Conservation (phyloP, 2,888 invertebrate species). For the Rhagonycha lutea region DNA sequence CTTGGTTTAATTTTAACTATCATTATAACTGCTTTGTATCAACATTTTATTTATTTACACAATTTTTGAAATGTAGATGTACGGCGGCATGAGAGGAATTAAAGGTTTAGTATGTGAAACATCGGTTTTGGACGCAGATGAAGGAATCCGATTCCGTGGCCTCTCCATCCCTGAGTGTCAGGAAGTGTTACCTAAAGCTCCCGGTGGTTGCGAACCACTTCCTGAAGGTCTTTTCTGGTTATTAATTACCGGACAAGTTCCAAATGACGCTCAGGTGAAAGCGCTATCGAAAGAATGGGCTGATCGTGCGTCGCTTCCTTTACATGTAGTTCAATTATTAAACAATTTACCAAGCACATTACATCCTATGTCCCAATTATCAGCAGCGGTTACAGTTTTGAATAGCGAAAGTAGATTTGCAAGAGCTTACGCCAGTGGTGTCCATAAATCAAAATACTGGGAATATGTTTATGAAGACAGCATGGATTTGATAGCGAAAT, state of each 20-base stretch:
- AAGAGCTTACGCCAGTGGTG: constrained; percentile 86
- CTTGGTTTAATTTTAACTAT: neutral
- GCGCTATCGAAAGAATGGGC: constrained; percentile 84
- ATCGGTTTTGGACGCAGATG: constrained; percentile 91
- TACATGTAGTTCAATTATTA: constrained; percentile 90
- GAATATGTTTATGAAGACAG: constrained; percentile 90
- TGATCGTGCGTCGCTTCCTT: constrained; percentile 83
- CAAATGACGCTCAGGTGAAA: constrained; percentile 76
- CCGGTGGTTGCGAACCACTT: constrained; percentile 80
- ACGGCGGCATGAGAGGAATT: constrained; percentile 96
- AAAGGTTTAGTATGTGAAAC: constrained; percentile 94
- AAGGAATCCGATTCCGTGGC: constrained; percentile 94
- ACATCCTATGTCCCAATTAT: constrained; percentile 95
- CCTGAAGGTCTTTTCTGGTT: constrained; percentile 97
- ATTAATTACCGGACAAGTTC: constrained; percentile 85
- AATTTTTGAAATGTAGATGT: constrained; percentile 62
- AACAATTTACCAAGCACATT: constrained; percentile 88
- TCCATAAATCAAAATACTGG: constrained; percentile 90
- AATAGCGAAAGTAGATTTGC: constrained; percentile 93
- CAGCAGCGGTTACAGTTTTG: constrained; percentile 86
- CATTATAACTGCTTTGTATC: neutral
- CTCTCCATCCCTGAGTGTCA: constrained; percentile 93
- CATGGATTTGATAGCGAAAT: constrained; percentile 93
- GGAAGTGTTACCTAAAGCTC: constrained; percentile 80
- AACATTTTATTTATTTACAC: neutral